A percentile compares a stretch with the other conserved stretches of the same genome.
Conservation (phyloP, 2,113 vertebrate genomes). For the Brachyhypopomus gauderio region DNA sequence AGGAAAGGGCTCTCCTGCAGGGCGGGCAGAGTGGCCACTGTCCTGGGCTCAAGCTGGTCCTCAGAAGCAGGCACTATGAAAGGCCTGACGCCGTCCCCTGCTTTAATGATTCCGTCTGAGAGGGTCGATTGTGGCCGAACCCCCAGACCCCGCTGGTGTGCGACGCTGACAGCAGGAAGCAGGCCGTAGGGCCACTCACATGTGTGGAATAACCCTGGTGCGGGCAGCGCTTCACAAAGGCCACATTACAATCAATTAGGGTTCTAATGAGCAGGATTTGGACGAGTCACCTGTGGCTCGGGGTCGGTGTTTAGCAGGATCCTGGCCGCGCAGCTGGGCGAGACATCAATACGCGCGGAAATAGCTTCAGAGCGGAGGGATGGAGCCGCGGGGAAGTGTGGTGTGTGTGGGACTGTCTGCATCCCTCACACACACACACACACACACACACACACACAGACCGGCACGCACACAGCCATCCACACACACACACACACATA, state of each 20-base stretch:
- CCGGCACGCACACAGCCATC: not conserved
- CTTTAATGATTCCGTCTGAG: slow-evolving; percentile 69
- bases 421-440: slow-evolving; percentile 37
- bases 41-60: slow-evolving; percentile 73
- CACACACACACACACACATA: slow-evolving; percentile 7
- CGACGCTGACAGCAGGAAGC: slow-evolving; percentile 63
- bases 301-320: slow-evolving; percentile 72
- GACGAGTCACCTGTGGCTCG: slow-evolving; percentile 73
- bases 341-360: slow-evolving; percentile 77
- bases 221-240: slow-evolving; percentile 69
- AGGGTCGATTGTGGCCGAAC: slow-evolving; percentile 65
- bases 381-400: slow-evolving; percentile 60
- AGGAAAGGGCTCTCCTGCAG: slow-evolving; percentile 68
- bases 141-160: slow-evolving; percentile 71
- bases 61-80: slow-evolving; percentile 66
- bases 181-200: slow-evolving; percentile 68
- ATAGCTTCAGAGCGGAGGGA: slow-evolving; percentile 70
- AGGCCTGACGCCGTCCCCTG: slow-evolving; percentile 67
- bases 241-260: slow-evolving; percentile 79
- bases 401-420: slow-evolving; percentile 53
- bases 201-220: slow-evolving; percentile 67
- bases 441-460: not conserved
- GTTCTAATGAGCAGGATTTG: slow-evolving; percentile 74
- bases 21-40: slow-evolving; percentile 66
- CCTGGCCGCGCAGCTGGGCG: slow-evolving; percentile 66